Base-by-base conservation (phyloP, 2,888 invertebrate genomes). In the Caenorhabditis zanzibari region DNA sequence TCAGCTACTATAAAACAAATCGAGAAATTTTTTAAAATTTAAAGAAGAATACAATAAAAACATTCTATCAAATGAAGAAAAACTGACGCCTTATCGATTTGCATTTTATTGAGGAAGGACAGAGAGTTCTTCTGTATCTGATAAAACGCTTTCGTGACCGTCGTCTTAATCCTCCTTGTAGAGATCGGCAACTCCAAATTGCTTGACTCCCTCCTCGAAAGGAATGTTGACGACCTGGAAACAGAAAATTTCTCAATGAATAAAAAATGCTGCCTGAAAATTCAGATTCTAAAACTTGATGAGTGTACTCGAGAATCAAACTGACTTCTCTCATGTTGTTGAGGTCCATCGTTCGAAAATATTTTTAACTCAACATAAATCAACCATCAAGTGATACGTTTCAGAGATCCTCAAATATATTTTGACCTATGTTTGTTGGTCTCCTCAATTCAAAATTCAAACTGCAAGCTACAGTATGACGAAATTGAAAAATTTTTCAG, bases 191-290 rank as follows among this genome's bases (percentile, higher is more conserved):
- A 90, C 91, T 85, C 91, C 91, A 81, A 91, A 90, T 75, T 90
- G 90, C 47, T 88, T 82, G 79, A 91, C 90, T 88, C 91, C 91
- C 79, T 91, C 91, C 66, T 91, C 90, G 89, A 91, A 91, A 54
- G 91, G 90, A 81, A 91, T 86, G 82, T 88, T 88, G 86, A 91
- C 88, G 26, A 89, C 90, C 91, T 91, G 83, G 6, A 61, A 59
- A 66, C 49, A 10, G 12, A 12, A 38, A 32, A 6, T 32, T 7
- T 32, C 32, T 32, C n/a, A n/a, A 32, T 7, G 32, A 32, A 6
- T 32, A 32, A 32, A 32, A 32, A 7, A 7, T 4, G 32, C 4
- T 6, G 5, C 7, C 32, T 6, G 32, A 38, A 38, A 38, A 6
- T 32, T 32, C 32, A 32, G 32, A 6, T 32, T 32, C 4, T 4